A percentile compares a stretch with the other conserved stretches of the same genome.
These are phyloP conservation scores for Calyptommatus sinebrachiatus DNA, from an alignment of 2,113 vertebrate species.

Conservation along the genomic window DNA sequence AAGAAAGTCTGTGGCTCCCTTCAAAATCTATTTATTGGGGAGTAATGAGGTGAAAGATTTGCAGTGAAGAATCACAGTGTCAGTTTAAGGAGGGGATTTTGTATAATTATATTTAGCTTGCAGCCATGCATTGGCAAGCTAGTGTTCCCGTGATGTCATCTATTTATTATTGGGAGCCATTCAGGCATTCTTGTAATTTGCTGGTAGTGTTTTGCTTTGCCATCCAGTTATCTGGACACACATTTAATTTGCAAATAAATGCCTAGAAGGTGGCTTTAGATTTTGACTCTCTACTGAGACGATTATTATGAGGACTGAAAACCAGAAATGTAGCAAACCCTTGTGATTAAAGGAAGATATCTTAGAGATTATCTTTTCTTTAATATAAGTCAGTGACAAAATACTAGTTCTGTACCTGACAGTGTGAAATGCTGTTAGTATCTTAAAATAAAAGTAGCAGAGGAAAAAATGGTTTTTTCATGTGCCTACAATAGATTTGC, in stretches of 20 bases:
- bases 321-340: not conserved
- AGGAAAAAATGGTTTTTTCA: too few relatives aligned
- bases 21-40: not conserved
- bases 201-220: not conserved
- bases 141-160: conserved; percentile 6
- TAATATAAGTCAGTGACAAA: not conserved
- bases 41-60: not conserved
- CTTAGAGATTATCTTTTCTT: not conserved
- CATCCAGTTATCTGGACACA: not conserved
- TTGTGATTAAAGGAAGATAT: not conserved
- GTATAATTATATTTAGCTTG: conserved; percentile 17
- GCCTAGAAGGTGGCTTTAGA: not conserved
- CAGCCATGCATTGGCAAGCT: not conserved
- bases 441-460: too few relatives aligned
- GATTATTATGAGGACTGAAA: not conserved
- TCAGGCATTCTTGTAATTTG: conserved; percentile 17
- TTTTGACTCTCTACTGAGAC: not conserved
- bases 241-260: conserved; percentile 5
- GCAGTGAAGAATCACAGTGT: not conserved
- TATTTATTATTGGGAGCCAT: conserved; percentile 8
- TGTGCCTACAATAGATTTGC: not conserved
- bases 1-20: not conserved
- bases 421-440: too few relatives aligned
- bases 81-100: not conserved
- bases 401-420: not conserved